Evolutionary conservation across 1,140 invertebrate species (phyloP), one percentile per base, ranked within the genome.

Genomic region (Drosophila kohkoa): DNA sequence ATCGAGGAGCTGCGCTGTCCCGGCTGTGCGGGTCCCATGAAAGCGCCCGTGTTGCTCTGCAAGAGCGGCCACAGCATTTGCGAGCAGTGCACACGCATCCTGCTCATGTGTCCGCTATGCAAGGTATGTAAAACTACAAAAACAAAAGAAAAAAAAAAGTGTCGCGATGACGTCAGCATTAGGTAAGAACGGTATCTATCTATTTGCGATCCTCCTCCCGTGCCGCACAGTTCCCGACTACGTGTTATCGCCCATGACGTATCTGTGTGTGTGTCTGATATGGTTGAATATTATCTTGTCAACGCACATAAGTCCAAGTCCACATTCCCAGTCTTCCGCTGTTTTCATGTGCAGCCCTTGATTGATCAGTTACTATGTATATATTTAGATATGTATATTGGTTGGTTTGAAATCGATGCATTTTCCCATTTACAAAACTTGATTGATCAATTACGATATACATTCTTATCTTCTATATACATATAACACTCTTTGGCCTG

Each of bases 1-100:
- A 89, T 92, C 30, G 91, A 92, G 59, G 89, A 92, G 68, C 74
- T 92, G 11, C 77, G 90, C 10, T 92, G 92, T 76, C 92, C 92
- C 1, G 91, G 92, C n/a, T 92, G 92, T 52, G 90, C 91, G 8
- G 64, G 77, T 7, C 81, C 91, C 35, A 91, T 92, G 87, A 91
- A 92, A 58, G 73, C 91, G 28, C 92, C 91, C 0, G 80, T 92
- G 1, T 38, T 87, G 16, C 75, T 92, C 35, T 92, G 92, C 64
- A 86, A 80, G 64, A 91, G 81, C 8, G 92, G 92, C 5, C 92
- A 92, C 71, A 92, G 92, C 46, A 66, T 92, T 35, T 92, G 92
- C 51, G 83, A 89, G 59, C 82, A 91, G 54, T 92, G 92, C 69
- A 90, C 86, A 25, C 72, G 90, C 28, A 81, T 92, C 16, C 68